Evolutionary conservation across 2,113 vertebrate species (phyloP).

Genomic region (Lepus americanus): DNA sequence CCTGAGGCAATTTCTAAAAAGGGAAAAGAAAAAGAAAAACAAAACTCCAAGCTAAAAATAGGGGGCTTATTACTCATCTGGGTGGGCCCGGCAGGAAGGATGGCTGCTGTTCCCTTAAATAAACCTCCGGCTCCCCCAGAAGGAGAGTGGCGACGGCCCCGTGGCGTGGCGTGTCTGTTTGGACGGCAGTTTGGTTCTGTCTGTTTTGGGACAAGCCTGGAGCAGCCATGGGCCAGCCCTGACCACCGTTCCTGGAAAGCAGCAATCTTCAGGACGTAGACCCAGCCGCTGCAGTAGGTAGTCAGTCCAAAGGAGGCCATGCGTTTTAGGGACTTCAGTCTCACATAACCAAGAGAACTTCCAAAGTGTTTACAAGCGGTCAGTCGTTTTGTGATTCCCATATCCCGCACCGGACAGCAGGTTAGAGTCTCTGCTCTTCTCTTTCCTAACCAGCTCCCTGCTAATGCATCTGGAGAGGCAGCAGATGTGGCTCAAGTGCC

Average conservation of each 20-base stretch:
- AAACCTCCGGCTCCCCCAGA: background rate
- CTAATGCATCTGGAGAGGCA: too few species aligned
- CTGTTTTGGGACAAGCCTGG: background rate
- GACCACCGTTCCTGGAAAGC: background rate
- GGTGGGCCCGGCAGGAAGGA: background rate
- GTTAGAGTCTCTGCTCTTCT: too few species aligned
- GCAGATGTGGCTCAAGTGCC: too few species aligned
- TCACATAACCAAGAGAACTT: background rate
- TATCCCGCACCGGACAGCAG: too few species aligned
- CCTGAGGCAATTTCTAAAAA: constrained; percentile 48
- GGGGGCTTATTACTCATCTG: constrained; percentile 12
- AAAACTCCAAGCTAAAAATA: constrained; percentile 59
- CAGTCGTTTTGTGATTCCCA: too few species aligned
- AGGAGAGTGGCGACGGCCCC: background rate
- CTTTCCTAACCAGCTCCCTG: too few species aligned
- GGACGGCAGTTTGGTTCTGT: background rate
- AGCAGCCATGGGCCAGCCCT: background rate
- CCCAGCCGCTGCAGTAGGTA: background rate
- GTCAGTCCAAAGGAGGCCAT: background rate
- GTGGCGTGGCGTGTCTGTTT: background rate
- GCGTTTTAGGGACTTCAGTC: background rate
- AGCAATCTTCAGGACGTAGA: background rate
- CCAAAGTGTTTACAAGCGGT: too few species aligned
- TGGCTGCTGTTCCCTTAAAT: background rate
- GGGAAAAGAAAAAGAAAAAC: constrained; percentile 39